A percentile compares a stretch with the other conserved stretches of the same genome.
Evolutionary conservation across 2,888 invertebrate genomes (phyloP).

Genomic region (Chydorus sphaericus): DNA sequence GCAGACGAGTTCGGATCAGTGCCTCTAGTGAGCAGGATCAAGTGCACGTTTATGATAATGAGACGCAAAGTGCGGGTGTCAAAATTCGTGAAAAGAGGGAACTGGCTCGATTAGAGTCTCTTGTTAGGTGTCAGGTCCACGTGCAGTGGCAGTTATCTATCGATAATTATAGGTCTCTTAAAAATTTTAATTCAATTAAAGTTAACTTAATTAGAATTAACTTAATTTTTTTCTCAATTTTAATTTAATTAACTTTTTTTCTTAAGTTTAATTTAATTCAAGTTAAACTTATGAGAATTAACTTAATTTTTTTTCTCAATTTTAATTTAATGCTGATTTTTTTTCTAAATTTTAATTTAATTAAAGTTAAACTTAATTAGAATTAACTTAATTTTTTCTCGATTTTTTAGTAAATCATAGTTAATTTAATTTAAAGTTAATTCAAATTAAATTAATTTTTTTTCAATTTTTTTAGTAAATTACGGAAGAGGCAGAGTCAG

Average conservation of each 20-base stretch:
- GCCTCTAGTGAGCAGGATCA: too few relatives aligned
- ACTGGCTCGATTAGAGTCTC: not conserved
- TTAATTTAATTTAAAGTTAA: not conserved
- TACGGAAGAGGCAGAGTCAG: slow-evolving; percentile 1
- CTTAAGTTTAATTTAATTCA: not conserved
- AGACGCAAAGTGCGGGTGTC: not conserved
- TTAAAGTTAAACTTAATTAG: not conserved
- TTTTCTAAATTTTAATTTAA: not conserved
- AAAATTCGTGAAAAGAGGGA: not conserved
- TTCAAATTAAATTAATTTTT: not conserved
- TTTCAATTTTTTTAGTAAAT: not conserved
- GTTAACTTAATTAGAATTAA: too few relatives aligned
- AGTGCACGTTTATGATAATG: too few relatives aligned
- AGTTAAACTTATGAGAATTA: not conserved
- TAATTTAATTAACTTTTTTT: not conserved
- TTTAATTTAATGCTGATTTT: not conserved
- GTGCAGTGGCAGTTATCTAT: not conserved
- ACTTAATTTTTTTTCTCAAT: not conserved
- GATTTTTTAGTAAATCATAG: not conserved
- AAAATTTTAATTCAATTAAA: too few relatives aligned
- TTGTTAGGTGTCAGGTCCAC: slow-evolving; percentile 7
- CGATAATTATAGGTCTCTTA: not conserved
- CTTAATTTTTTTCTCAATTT: not conserved
- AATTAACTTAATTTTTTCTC: not conserved
- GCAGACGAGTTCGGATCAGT: too few relatives aligned